Percentiles rank a stretch among this genome's conserved stretches.
Conservation (phyloP, 2,113 vertebrate species). For the Falco punctatus region DNA sequence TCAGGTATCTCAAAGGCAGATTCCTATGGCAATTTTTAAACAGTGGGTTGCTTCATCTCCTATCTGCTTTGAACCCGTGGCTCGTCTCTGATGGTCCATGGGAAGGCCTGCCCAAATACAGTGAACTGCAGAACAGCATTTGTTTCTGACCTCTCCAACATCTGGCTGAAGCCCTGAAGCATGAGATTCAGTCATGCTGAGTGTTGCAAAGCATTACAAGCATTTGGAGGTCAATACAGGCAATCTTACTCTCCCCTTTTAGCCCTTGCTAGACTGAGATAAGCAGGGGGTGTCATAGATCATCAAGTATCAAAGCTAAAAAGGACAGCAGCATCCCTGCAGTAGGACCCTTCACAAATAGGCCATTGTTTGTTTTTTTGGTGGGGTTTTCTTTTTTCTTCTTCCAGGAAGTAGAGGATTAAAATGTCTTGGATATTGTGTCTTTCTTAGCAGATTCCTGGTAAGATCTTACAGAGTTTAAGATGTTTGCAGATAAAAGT, state of each 20-base stretch:
- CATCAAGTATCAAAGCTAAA: background rate
- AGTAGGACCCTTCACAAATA: background rate
- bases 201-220: background rate
- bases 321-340: background rate
- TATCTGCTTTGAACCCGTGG: slow-evolving; percentile 18
- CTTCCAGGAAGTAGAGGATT: background rate
- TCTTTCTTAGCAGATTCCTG: background rate
- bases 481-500: background rate
- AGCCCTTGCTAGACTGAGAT: background rate
- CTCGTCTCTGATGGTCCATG: background rate
- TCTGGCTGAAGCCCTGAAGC: slow-evolving; percentile 46
- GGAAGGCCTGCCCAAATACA: background rate
- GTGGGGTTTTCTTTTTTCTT: background rate
- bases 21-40: background rate
- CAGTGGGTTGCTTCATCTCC: background rate
- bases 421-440: background rate
- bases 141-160: background rate
- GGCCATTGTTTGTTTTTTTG: background rate
- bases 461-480: background rate
- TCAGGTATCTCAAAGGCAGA: background rate
- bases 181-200: background rate
- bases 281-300: slow-evolving; percentile 10
- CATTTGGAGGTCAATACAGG: slow-evolving; percentile 6
- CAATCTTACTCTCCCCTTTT: slow-evolving; percentile 8
- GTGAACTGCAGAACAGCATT: background rate